Evolutionary conservation across 2,888 invertebrate species (phyloP), one percentile per base, ranked within the genome.

Genomic region (Tetragonula carbonaria): DNA sequence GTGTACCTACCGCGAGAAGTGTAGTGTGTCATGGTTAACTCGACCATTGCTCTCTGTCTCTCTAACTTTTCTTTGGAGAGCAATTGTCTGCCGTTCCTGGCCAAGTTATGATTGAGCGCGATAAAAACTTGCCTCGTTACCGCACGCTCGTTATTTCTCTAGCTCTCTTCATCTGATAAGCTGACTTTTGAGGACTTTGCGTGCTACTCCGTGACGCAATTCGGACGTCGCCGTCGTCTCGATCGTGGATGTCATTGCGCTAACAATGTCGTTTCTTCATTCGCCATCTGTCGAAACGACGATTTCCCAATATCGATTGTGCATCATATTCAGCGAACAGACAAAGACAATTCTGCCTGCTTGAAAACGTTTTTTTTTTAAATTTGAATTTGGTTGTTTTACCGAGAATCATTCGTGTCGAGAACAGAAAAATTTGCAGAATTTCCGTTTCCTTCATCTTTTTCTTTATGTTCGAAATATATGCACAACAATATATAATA

Each of bases 41-140:
- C 66, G 18, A 66, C 82, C 55, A 72, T 80, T 72, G 51, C 38
- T 28, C 75, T 55, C 55, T 38, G 23, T 28, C 75, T 55, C 62
- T 62, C 67, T 14, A 80, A 82, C 71, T 81, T 80, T 75, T 80
- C 71, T 82, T 76, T 59, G 50, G 66, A 72, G 75, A 71, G 71
- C 75, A 82, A 75, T 82, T 67, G 75, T 23, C 53, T 62, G 67
- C 33, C 75, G 71, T 76, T 75, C 18, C 72, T 72, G 71, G 67
- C 50, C 66, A 80, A 82, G 82, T 82, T 82, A 80, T 75, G 75
- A 82, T 82, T 63, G 71, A 59, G 62, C 75, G 81, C 55, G 75
- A 80, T 76, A 82, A 82, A 80, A 82, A 82, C 71, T 75, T 82
- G 75, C 75, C 75, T 82, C 76, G 82, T 82, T 82, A 79, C 79